Base-by-base conservation (phyloP, 2,797 vertebrate genomes). In the Paratrypauchen microcephalus region DNA sequence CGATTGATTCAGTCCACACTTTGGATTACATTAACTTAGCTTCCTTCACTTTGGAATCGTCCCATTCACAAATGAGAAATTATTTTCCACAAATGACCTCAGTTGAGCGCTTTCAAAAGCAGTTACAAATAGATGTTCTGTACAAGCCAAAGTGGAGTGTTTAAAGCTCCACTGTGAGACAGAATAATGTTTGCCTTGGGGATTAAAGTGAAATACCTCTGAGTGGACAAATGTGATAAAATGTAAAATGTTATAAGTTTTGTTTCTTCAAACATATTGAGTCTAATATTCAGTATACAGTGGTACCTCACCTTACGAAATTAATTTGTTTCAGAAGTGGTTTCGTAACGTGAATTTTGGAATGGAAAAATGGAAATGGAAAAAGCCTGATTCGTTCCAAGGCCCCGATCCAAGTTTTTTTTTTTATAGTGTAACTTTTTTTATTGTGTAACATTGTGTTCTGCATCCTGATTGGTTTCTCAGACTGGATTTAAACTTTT, bases 11-110 rank as follows among this genome's bases (percentile, higher is more conserved):
- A 18, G 76, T 73, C 72, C 73, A 62, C 69, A 74, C 89, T 87
- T 81, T 69, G 74, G 79, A n/a, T n/a, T n/a, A n/a, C 70, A 65
- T 62, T 76, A 69, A 81, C 77, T 72, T 79, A 79, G 78, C 71
- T 59, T 74, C 77, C 56, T 83, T 76, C 75, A 39, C 78, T 73
- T 68, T 75, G 70, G 69, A 66, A 60, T 56, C 52, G 24, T 47
- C 71, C 66, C 74, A 70, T 72, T 39, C 73, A 66, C 45, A 65
- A 50, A 74, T 73, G 48, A 72, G 71, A 78, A 89, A 84, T 83
- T 83, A 72, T 78, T 85, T 78, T 69, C 74, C 52, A 66, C 71
- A 72, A 69, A 72, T 75, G 66, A 83, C 75, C 58, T 76, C 69
- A 30, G 39, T 60, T 26, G 16, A 62, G 61, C 19, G 21, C 48